Conservation (phyloP, 1,140 invertebrate species). For the Pogonomyrmex barbatus region DNA sequence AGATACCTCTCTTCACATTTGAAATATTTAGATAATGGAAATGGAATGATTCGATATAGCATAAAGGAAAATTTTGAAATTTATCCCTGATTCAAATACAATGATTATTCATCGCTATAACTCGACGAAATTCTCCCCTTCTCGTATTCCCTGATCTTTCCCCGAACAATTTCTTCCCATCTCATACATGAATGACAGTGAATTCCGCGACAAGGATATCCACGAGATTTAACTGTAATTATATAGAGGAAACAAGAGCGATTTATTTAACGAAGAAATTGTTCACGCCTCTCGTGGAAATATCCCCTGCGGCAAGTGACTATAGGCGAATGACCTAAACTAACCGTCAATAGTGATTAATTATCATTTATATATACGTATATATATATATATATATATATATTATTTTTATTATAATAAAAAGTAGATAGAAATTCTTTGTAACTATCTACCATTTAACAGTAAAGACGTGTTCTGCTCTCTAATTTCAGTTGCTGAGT, state of each 20-base stretch:
- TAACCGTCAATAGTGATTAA: conserved; percentile 72
- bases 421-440: conserved; percentile 79
- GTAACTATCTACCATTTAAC: conserved; percentile 80
- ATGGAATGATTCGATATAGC: conserved; percentile 32
- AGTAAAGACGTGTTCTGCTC: conserved; percentile 68
- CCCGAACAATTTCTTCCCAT: conserved; percentile 23
- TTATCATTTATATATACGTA: conserved; percentile 64
- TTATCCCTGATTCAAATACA: conserved; percentile 16
- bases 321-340: conserved; percentile 67
- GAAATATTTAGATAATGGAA: conserved; percentile 31
- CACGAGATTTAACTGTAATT: conserved; percentile 46
- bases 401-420: conserved; percentile 77
- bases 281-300: conserved; percentile 27
- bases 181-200: conserved; percentile 23
- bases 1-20: neutral
- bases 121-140: neutral
- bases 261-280: conserved; percentile 22
- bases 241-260: neutral
- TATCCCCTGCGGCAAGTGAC: conserved; percentile 38
- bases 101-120: conserved; percentile 30
- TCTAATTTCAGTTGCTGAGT: conserved; percentile 36
- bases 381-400: conserved; percentile 58
- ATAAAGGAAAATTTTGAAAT: conserved; percentile 18
- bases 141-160: neutral
- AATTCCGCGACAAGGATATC: conserved; percentile 48